phyloP scores from a whole-genome alignment of 2,113 vertebrate genomes.

The Cricetomys ansorgei region DNA sequence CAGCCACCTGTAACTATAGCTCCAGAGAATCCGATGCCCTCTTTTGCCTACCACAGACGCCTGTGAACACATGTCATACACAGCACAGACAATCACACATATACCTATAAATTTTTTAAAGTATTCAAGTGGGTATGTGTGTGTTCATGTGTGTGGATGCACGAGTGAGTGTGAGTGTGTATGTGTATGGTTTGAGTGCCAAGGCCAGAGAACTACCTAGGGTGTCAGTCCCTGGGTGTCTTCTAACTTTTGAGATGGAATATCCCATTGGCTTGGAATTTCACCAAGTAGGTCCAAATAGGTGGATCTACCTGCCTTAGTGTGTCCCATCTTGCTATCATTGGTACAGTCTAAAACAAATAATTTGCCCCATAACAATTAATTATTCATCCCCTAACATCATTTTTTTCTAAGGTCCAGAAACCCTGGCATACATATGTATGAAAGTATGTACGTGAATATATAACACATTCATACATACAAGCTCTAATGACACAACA shows the following conservation, averaged over 20 bases:
- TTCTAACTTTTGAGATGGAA: background rate
- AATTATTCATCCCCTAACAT: background rate
- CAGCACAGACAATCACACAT: background rate
- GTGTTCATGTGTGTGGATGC: background rate
- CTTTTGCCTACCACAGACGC: no score
- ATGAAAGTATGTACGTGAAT: background rate
- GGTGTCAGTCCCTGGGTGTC: background rate
- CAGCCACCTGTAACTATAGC: background rate
- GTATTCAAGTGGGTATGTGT: background rate
- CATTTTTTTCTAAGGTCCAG: background rate
- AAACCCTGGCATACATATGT: background rate
- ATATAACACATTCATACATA: background rate
- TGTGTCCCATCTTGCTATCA: background rate
- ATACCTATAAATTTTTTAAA: background rate
- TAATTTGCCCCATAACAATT: background rate
- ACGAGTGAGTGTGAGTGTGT: no score
- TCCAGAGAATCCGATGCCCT: background rate
- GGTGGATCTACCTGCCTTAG: background rate
- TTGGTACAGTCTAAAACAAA: background rate
- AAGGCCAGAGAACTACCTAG: background rate
- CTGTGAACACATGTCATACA: background rate
- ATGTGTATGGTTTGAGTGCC: background rate
- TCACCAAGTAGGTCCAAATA: background rate
- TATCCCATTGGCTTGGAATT: background rate
- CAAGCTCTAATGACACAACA: background rate